Conservation (phyloP, 2,797 vertebrate genomes). For the Eurystomus glaucurus region DNA sequence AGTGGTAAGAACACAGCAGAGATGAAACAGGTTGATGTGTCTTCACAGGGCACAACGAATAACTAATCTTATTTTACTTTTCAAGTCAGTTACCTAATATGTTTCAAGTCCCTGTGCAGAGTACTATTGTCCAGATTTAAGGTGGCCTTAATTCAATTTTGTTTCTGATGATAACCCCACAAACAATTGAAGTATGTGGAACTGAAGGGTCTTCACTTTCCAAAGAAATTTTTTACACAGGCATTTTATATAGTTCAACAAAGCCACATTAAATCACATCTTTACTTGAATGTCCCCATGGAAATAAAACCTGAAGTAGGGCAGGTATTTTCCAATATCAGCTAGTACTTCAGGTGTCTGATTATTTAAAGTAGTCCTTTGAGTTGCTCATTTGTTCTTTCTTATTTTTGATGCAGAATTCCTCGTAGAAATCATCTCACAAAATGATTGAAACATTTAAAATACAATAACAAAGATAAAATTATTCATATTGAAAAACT, state of each 20-base stretch:
- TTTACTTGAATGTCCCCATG: not conserved
- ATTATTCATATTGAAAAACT: not conserved
- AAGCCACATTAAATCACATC: not conserved
- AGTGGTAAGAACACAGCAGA: not conserved
- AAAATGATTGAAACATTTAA: not conserved
- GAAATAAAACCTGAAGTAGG: not conserved
- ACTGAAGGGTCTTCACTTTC: not conserved
- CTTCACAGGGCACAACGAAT: accelerated
- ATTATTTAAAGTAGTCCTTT: not conserved
- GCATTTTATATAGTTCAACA: not conserved
- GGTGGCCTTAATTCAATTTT: not conserved
- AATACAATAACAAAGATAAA: not conserved
- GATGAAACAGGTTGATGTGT: not conserved
- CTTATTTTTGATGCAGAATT: not conserved
- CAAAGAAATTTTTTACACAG: not conserved
- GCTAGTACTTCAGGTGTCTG: not conserved
- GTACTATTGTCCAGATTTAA: not conserved
- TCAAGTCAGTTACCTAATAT: not conserved
- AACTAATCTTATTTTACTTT: not conserved
- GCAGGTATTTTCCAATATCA: not conserved
- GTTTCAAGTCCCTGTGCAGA: not conserved
- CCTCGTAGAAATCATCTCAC: not conserved
- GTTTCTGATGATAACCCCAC: not conserved
- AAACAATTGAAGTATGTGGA: not conserved
- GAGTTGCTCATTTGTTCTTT: not conserved